Evolutionary conservation across 1,140 invertebrate genomes (phyloP), one percentile per base, ranked within the genome.

Genomic region (Rhopalosiphum maidis): DNA sequence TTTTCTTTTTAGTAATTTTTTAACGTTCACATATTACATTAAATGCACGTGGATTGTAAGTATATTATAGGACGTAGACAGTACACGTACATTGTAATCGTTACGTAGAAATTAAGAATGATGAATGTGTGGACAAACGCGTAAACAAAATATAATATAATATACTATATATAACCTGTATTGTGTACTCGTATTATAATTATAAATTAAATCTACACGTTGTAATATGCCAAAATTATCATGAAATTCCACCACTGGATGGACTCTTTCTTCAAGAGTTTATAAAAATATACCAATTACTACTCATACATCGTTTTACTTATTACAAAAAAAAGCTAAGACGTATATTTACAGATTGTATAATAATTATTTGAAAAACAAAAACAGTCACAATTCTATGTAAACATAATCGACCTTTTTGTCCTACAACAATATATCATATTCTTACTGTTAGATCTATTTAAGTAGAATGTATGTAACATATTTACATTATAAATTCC

Each of bases 81-180:
- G 15, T 77, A 77, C n/a, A n/a, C 15, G 60, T 77, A 77, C 60
- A 18, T 77, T 77, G 60, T 35, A 77, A 77, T n/a, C 60, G 30
- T 77, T 77, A 77, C 60, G 15, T 15, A 77, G 30, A 77, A n/a
- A 35, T 35, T 30, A 77, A 77, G 4, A 77, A 77, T 77, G 60
- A 77, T n/a, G 60, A 77, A 77, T 77, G 60, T n/a, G 18, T 18
- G 15, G 11, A 18, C n/a, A n/a, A n/a, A n/a, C 15, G 18, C 15
- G 30, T 77, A n/a, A 77, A 77, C 30, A 77, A 77, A 77, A 77
- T 77, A 77, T 77, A 77, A 77, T 77, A 77, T n/a, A 68, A 54
- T 54, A 22, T 54, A 54, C 21, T 18, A 15, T 11, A 11, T 30
- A 30, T 15, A n/a, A 25, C 7, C 23, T 25, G 25, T 9, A 30